Evolutionary conservation across 2,888 invertebrate genomes (phyloP), one percentile per base, ranked within the genome.

Genomic region (Celastrina argiolus): DNA sequence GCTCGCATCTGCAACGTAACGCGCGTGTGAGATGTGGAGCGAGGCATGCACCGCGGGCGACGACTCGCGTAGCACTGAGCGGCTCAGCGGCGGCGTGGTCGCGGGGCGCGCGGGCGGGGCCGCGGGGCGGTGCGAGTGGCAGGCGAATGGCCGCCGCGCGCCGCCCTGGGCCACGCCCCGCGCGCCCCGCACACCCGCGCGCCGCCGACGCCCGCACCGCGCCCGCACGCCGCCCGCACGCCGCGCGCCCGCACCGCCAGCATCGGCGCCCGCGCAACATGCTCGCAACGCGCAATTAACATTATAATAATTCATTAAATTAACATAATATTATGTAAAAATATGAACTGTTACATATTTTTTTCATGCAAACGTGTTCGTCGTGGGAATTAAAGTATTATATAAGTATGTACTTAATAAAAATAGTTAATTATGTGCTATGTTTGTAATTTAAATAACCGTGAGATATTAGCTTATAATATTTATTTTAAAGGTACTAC

Each of bases 1-100:
- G 77, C 81, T 81, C 82, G 84, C 88, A 87, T 88, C 87, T 88
- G 87, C 83, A 84, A 86, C 82, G 84, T 79, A 82, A 84, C 79
- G 80, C 78, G 78, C 70, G 75, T 74, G 73, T 74, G 63, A 71
- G 73, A 73, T 74, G 74, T 72, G 78, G 75, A 81, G 78, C 80
- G 73, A 77, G 79, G 78, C 86, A 80, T 80, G 79, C 80, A 75
- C 76, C 75, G 73, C 78, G 76, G 78, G 77, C 82, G 83, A 80
- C 80, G 81, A 78, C 81, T 84, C 87, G 87, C 88, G 87, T 82
- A 79, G 77, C 83, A 86, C 86, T 84, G 85, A 79, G 77, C 78
- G 78, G 73, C 86, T 84, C 85, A 79, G 77, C 78, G 78, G 73
- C 66, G 72, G 68, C 72, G 75, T 74, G 75, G 71, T 73, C 70